A percentile compares a stretch with the other conserved stretches of the same genome.
These are phyloP conservation scores for Leptobrachium leishanense DNA, from an alignment of 2,113 vertebrate genomes.

Conservation along the genomic window DNA sequence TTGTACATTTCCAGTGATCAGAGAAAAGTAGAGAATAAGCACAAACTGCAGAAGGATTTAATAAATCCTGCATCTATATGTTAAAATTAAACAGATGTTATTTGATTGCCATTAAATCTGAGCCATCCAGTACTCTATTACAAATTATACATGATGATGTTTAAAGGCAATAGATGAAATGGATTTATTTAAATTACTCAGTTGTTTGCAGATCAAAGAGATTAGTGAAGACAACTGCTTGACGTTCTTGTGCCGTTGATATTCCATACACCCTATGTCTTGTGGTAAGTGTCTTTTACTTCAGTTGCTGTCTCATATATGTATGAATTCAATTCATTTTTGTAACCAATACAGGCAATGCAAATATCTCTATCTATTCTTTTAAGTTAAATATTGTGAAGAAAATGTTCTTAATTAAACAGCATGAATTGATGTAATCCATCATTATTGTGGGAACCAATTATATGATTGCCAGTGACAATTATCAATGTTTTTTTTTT, in stretches of 20 bases:
- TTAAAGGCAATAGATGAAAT: constrained; percentile 65
- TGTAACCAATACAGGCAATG: too few species aligned
- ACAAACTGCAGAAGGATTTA: constrained; percentile 70
- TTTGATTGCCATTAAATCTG: constrained; percentile 74
- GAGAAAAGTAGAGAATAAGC: constrained; percentile 63
- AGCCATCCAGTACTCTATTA: constrained; percentile 63
- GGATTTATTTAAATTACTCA: constrained; percentile 62
- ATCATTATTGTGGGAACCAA: too few species aligned
- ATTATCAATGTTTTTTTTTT: too few species aligned
- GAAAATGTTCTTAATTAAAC: too few species aligned
- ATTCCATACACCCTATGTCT: neutral
- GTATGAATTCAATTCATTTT: too few species aligned
- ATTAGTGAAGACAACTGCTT: constrained; percentile 60
- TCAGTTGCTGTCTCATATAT: too few species aligned
- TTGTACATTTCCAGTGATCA: constrained; percentile 67
- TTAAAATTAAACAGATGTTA: constrained; percentile 86
- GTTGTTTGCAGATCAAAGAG: constrained; percentile 65
- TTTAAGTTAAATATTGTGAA: too few species aligned
- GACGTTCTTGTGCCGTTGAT: constrained; percentile 46
- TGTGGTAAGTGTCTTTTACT: neutral
- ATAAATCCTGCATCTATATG: constrained; percentile 74
- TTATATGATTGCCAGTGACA: too few species aligned
- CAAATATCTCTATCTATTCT: too few species aligned
- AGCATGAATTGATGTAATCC: too few species aligned
- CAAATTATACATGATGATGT: constrained; percentile 66